Conservation (phyloP, 2,113 vertebrate species). For the Vicugna pacos region DNA sequence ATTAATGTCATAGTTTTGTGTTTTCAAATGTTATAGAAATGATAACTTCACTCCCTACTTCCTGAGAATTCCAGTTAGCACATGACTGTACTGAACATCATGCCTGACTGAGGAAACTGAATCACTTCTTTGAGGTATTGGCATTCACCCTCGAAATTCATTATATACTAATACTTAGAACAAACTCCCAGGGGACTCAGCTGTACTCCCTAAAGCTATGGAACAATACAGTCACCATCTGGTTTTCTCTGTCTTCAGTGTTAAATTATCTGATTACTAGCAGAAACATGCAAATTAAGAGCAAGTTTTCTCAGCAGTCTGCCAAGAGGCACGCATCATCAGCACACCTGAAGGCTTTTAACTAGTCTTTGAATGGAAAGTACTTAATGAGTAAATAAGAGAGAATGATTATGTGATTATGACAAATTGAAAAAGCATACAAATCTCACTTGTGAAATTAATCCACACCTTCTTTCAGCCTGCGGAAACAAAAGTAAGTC, state of each 20-base stretch:
- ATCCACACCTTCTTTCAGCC: no score
- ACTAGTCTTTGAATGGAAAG: neutral
- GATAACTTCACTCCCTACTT: neutral
- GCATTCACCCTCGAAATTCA: slow-evolving; percentile 16
- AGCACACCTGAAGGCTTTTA: neutral
- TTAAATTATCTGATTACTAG: neutral
- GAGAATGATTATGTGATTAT: neutral
- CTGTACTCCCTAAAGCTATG: slow-evolving; percentile 42
- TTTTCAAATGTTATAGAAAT: neutral
- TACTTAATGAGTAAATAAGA: neutral
- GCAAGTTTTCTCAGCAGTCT: neutral
- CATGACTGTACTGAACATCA: slow-evolving; percentile 2
- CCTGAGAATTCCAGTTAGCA: neutral
- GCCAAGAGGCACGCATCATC: neutral
- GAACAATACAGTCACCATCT: slow-evolving; percentile 36
- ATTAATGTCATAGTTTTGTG: neutral
- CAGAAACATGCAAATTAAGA: neutral
- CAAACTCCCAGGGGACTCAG: slow-evolving; percentile 28
- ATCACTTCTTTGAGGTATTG: slow-evolving; percentile 22
- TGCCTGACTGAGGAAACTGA: neutral
- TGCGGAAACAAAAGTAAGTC: neutral
- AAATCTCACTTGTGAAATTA: no score
- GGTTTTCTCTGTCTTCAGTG: slow-evolving; percentile 30
- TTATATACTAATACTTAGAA: slow-evolving; percentile 40
- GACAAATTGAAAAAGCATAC: neutral